Evolutionary conservation across 2,888 invertebrate species (phyloP).

Genomic region (Magallana nippona): DNA sequence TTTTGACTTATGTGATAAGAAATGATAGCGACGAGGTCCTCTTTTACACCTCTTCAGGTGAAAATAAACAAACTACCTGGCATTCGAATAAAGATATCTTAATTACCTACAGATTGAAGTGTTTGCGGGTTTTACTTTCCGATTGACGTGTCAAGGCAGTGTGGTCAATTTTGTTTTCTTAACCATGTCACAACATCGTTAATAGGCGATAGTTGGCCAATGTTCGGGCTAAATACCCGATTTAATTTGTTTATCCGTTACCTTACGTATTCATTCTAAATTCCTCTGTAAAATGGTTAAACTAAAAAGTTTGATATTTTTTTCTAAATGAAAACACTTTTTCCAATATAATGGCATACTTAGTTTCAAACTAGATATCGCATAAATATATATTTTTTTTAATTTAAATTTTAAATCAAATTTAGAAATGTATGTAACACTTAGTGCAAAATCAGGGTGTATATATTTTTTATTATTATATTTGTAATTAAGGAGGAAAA

Average conservation of each 20-base stretch:
- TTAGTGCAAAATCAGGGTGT: too few species aligned
- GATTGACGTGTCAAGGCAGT: background rate
- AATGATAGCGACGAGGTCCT: background rate
- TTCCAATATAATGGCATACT: too few species aligned
- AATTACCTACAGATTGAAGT: background rate
- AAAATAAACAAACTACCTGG: conserved; percentile 18
- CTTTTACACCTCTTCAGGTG: conserved; percentile 1
- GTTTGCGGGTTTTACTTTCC: background rate
- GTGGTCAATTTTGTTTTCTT: conserved; percentile 6
- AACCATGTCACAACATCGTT: conserved; percentile 11
- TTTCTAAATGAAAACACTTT: too few species aligned
- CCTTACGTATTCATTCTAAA: too few species aligned
- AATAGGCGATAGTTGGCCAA: background rate
- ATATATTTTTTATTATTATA: too few species aligned
- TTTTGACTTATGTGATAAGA: conserved; percentile 10
- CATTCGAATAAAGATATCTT: background rate
- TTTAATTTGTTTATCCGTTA: background rate
- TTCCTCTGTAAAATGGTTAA: too few species aligned
- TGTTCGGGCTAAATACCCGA: background rate
- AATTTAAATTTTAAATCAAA: too few species aligned
- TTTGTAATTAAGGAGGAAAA: too few species aligned
- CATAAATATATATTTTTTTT: too few species aligned
- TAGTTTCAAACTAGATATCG: too few species aligned
- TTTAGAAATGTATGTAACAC: too few species aligned
- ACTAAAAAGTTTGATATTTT: too few species aligned